Base-by-base conservation (phyloP, 1,140 invertebrate genomes). In the Tetragonula clypearis region DNA sequence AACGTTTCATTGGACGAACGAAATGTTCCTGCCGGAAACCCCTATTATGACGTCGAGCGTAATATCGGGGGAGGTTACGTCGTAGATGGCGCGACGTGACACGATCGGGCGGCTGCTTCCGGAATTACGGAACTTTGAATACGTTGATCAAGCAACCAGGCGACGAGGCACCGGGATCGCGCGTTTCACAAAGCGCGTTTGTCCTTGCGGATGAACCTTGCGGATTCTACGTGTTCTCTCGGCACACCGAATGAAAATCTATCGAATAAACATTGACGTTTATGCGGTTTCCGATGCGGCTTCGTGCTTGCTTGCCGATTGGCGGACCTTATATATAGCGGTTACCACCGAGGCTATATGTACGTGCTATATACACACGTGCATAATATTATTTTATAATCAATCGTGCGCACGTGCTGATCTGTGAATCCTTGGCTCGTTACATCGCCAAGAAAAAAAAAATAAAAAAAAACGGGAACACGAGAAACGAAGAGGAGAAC, bases 201-300 rank as follows among this genome's bases (percentile, higher is more conserved):
- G 60, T 49, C 15, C 35, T n/a, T n/a, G 41, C 41, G 58, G 58
- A 60, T 6, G 72, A 66, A 15, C 72, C 55, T 30, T 41, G 72
- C 15, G 35, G 35, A 74, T 66, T 23, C 30, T 26, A 30, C 65
- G n/a, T 82, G 66, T 75, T 75, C 80, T 68, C 30, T n/a, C 26
- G 62, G 68, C 60, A 76, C 77, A 77, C 75, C 69, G 60, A 77
- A 83, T 30, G 62, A 77, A 76, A 77, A 69, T 68, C 73, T 77
- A 83, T 68, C 53, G 74, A 77, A 83, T 83, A 83, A 83, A 83
- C 69, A 77, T 83, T 83, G 81, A 83, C 81, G 74, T 77, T 69
- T 55, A 26, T 55, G 74, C 74, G 65, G 73, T n/a, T 49, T 0
- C 62, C 23, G 74, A 77, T 30, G 81, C 58, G 35, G 65, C 19